phyloP scores from a whole-genome alignment of 2,113 vertebrate species.

The Protomyctophum bolini region DNA sequence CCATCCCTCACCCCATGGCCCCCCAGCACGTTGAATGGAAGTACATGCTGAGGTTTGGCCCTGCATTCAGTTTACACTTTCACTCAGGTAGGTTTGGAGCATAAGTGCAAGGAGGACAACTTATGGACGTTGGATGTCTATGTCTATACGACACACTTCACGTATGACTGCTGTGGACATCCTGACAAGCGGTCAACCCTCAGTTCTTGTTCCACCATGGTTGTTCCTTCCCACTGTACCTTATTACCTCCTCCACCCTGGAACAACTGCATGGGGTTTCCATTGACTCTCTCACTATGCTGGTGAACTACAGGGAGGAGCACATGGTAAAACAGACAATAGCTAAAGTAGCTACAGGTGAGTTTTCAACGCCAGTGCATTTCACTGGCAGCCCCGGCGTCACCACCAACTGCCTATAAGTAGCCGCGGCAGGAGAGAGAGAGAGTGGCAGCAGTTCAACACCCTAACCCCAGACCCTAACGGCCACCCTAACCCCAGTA shows the following conservation, averaged over 20 bases:
- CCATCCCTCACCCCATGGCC: neutral
- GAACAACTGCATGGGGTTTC: neutral
- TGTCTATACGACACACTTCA: slow-evolving; percentile 49
- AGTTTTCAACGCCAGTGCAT: no score
- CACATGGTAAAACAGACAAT: neutral
- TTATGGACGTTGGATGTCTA: slow-evolving; percentile 7
- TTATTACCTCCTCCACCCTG: neutral
- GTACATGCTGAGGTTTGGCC: slow-evolving; percentile 24
- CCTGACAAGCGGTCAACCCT: slow-evolving; percentile 8
- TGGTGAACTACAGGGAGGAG: neutral
- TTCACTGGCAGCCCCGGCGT: no score
- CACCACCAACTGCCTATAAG: no score
- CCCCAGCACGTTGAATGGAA: neutral
- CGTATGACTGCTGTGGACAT: slow-evolving; percentile 38
- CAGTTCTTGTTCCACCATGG: neutral
- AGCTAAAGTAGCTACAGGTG: no score
- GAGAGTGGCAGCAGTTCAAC: no score
- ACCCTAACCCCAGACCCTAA: no score
- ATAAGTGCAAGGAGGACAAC: slow-evolving; percentile 2
- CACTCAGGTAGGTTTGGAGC: slow-evolving; percentile 28
- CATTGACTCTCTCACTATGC: neutral
- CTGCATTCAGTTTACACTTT: slow-evolving; percentile 26
- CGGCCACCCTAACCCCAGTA: no score
- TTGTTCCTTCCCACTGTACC: neutral
- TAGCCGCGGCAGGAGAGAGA: no score